A percentile compares a stretch with the other conserved stretches of the same genome.
Evolutionary conservation across 2,888 invertebrate genomes (phyloP).

Genomic region (Mechanitis messenoides): DNA sequence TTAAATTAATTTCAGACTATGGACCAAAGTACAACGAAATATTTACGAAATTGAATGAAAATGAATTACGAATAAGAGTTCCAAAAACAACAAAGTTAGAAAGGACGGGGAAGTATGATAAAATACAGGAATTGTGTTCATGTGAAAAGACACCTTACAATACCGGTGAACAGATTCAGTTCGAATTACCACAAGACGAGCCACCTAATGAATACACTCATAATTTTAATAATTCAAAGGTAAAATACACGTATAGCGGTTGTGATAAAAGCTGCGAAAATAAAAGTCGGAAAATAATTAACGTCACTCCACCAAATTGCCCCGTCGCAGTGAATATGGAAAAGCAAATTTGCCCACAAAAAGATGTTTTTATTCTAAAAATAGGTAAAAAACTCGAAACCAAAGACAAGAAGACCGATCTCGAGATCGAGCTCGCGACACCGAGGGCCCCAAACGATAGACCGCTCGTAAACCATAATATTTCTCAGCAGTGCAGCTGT

Average conservation of each 20-base stretch:
- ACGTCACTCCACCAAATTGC: conserved; percentile 63
- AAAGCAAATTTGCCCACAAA: conserved; percentile 54
- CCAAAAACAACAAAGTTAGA: conserved; percentile 61
- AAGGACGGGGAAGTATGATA: conserved; percentile 57
- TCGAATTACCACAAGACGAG: conserved; percentile 54
- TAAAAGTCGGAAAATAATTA: conserved; percentile 49
- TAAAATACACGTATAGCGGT: conserved; percentile 57
- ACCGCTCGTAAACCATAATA: conserved; percentile 37
- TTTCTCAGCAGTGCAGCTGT: conserved; percentile 50
- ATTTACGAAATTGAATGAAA: conserved; percentile 64
- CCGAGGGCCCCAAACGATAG: conserved; percentile 53
- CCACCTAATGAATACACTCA: conserved; percentile 40
- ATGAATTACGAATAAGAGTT: conserved; percentile 66
- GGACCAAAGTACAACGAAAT: conserved; percentile 62
- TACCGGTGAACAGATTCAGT: conserved; percentile 66
- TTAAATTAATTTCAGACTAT: conserved; percentile 40
- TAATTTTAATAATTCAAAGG: conserved; percentile 52
- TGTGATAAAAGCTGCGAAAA: conserved; percentile 42
- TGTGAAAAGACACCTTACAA: conserved; percentile 60
- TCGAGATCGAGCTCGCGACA: conserved; percentile 67
- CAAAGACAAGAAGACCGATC: conserved; percentile 65
- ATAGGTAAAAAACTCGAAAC: conserved; percentile 69
- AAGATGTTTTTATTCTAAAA: conserved; percentile 69
- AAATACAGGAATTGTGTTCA: conserved; percentile 59
- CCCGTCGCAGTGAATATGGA: conserved; percentile 60